Percentiles rank a stretch among this genome's conserved stretches.
phyloP scores from a whole-genome alignment of 2,888 invertebrate genomes.

The Oegoconia quadripuncta region DNA sequence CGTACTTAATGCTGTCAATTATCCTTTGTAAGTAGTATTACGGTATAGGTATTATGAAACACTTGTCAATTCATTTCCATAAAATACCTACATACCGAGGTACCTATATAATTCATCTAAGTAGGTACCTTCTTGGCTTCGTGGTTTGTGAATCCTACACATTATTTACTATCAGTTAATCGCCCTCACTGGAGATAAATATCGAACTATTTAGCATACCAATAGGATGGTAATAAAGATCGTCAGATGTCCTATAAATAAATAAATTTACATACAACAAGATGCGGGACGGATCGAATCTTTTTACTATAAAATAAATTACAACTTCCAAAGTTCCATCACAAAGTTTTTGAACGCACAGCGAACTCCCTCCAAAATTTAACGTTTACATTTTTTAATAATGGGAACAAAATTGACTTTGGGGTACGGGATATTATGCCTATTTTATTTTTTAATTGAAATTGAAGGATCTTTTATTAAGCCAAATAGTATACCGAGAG shows the following conservation, averaged over 20 bases:
- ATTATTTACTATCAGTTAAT: too few species aligned
- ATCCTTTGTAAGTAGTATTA: too few species aligned
- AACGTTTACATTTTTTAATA: conserved; percentile 31
- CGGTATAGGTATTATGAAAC: too few species aligned
- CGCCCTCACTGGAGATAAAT: too few species aligned
- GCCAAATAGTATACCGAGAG: conserved; percentile 65
- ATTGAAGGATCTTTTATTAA: conserved; percentile 62
- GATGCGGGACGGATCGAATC: conserved; percentile 56
- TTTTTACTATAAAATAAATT: conserved; percentile 38
- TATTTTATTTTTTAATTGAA: conserved; percentile 43
- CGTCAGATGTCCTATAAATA: neutral
- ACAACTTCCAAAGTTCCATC: conserved; percentile 20
- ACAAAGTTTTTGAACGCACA: conserved; percentile 22
- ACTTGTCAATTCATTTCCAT: too few species aligned
- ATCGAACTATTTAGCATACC: neutral
- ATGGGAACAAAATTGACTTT: conserved; percentile 49
- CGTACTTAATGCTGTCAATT: too few species aligned
- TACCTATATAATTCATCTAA: too few species aligned
- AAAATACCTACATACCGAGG: too few species aligned
- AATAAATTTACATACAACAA: neutral
- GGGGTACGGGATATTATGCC: conserved; percentile 45
- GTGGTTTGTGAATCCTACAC: too few species aligned
- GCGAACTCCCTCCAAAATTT: conserved; percentile 14
- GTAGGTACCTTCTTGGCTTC: too few species aligned
- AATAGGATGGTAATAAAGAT: neutral